Evolutionary conservation across 2,797 vertebrate species (phyloP), one percentile per base, ranked within the genome.

Genomic region (Scleropages formosus): DNA sequence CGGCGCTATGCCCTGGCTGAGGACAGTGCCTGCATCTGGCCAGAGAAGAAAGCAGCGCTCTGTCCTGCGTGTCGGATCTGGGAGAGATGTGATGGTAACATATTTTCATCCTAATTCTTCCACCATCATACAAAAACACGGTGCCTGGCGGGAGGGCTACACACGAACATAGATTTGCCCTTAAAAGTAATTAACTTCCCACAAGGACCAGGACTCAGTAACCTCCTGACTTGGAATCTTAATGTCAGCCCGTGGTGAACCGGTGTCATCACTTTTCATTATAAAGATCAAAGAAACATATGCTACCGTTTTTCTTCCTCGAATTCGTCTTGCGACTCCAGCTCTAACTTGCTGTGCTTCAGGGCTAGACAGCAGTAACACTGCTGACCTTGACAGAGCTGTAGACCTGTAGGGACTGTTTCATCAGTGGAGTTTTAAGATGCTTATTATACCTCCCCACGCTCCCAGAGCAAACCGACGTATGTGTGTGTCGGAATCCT

Each of bases 11-110:
- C 53, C 2, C 79, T 95, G 68, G 78, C 78, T 7, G 77, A 79
- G 0, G 66, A 82, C 53, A 87, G 85, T 75, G 81, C 82, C 79
- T 96, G 95, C 77, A 65, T 47, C 49, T 84, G 81, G 77, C 83
- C 85, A 0, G 44, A 70, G 4, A 27, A 53, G 13, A 22, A 63
- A 24, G 74, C 81, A 67, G 82, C 83, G 78, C 16, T 80, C 13
- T 96, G 95, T 75, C 84, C 81, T 26, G 78, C 58, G 0, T 96
- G 95, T 79, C 81, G 82, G 67, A 84, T 85, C 71, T 89, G 90
- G 90, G 88, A 91, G 79, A 84, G 59, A 74, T 91, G 89, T 56
- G 79, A 89, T 0, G 86, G 90, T 91, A 78, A 82, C 51, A n/a
- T n/a, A n/a, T n/a, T n/a, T n/a, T n/a, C n/a, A n/a, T n/a, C 0